phyloP scores from a whole-genome alignment of 2,113 vertebrate genomes.

The Scatophagus argus region DNA sequence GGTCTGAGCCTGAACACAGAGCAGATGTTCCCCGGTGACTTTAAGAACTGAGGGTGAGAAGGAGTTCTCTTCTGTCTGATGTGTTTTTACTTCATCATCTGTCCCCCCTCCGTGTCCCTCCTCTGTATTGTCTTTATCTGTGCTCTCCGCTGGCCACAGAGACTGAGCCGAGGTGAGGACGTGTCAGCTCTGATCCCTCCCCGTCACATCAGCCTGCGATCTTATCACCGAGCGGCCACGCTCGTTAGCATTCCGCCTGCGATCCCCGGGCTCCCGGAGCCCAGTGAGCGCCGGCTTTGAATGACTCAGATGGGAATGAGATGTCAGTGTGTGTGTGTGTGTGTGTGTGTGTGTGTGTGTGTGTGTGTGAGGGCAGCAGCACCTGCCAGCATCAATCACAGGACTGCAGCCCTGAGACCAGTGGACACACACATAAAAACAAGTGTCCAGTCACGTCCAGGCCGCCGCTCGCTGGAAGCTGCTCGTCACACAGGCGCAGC shows the following conservation, averaged over 20 bases:
- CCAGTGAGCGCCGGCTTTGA: conserved; percentile 29
- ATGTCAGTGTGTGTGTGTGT: conserved; percentile 44
- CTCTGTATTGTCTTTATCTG: conserved; percentile 14
- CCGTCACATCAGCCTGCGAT: conserved; percentile 43
- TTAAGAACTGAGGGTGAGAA: not conserved
- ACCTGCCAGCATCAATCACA: conserved; percentile 67
- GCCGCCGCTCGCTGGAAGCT: not conserved
- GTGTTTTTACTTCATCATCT: conserved; percentile 23
- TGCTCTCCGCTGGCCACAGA: not conserved
- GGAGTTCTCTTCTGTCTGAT: not conserved
- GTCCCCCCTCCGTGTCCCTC: conserved; percentile 11
- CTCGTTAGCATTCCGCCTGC: conserved; percentile 61
- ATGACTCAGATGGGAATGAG: conserved; percentile 64
- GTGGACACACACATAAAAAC: not conserved
- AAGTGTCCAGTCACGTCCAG: not conserved
- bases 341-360: conserved; percentile 36
- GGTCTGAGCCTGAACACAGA: not conserved
- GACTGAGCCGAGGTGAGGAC: conserved; percentile 35
- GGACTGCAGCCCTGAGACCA: conserved; percentile 15
- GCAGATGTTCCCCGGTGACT: conserved; percentile 24
- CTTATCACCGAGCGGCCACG: conserved; percentile 9
- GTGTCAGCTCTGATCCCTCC: conserved; percentile 48
- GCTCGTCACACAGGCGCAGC: conserved; percentile 5
- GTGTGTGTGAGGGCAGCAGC: conserved; percentile 31
- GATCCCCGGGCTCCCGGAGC: conserved; percentile 34